Evolutionary conservation across 37 sponge, comb jelly and placozoan genomes (phyloP).

Genomic region (Tethya wilhelma): DNA sequence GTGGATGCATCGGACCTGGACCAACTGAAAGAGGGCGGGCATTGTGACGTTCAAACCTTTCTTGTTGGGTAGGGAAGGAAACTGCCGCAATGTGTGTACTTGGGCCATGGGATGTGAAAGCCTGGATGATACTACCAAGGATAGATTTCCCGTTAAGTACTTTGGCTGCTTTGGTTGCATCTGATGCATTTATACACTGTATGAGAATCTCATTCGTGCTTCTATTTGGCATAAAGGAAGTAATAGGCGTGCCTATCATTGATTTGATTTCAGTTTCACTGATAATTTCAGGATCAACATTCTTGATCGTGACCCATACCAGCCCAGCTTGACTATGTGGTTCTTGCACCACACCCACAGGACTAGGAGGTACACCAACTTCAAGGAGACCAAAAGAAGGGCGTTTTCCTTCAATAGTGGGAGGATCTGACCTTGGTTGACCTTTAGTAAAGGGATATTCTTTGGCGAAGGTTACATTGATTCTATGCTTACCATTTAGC

Average conservation of each 20-base stretch:
- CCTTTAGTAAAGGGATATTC: neutral
- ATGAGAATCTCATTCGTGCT: constrained; percentile 6
- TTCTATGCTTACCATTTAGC: neutral
- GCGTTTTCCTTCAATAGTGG: neutral
- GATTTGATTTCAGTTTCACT: constrained; percentile 21
- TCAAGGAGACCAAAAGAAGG: neutral
- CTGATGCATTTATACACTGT: neutral
- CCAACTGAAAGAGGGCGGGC: too few relatives aligned
- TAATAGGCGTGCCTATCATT: neutral
- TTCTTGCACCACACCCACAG: neutral
- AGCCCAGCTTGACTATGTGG: neutral
- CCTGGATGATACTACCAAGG: constrained; percentile 14
- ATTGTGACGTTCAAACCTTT: too few relatives aligned
- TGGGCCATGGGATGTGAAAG: too few relatives aligned
- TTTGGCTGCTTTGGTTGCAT: constrained; percentile 12
- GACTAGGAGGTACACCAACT: neutral
- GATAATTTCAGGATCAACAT: constrained; percentile 12
- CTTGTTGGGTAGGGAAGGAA: too few relatives aligned
- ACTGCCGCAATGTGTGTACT: too few relatives aligned
- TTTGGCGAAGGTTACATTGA: neutral
- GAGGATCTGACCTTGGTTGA: neutral
- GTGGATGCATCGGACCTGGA: neutral
- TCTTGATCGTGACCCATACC: constrained; percentile 4
- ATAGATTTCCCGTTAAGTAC: constrained; percentile 21
- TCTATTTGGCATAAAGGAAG: neutral